These are phyloP conservation scores for Lasioglossum vierecki DNA, from an alignment of 2,888 invertebrate genomes.

Conservation along the genomic window DNA sequence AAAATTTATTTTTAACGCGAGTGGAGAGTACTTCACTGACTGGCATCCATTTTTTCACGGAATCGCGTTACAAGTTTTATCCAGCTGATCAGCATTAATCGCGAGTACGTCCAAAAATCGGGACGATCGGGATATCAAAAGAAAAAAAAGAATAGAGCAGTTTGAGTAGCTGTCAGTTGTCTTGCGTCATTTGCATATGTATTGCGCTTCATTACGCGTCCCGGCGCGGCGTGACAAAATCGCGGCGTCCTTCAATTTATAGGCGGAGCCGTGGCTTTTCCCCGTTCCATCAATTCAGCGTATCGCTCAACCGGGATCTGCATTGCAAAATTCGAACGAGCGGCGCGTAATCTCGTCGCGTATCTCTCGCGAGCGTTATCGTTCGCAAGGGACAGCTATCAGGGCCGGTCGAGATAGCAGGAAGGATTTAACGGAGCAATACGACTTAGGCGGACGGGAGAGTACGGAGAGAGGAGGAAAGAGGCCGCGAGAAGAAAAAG, in stretches of 20 bases:
- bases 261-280: slow-evolving; percentile 38
- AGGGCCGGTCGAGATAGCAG: slow-evolving; percentile 61
- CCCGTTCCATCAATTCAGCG: slow-evolving; percentile 55
- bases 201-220: slow-evolving; percentile 48
- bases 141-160: neutral
- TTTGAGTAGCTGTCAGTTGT: slow-evolving; percentile 20
- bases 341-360: slow-evolving; percentile 59
- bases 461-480: neutral
- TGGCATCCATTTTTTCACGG: too few relatives aligned
- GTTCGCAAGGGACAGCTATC: slow-evolving; percentile 57
- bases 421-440: slow-evolving; percentile 65
- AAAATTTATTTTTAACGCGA: too few relatives aligned
- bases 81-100: too few relatives aligned
- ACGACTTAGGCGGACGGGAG: slow-evolving; percentile 29
- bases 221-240: slow-evolving; percentile 45
- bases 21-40: too few relatives aligned
- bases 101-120: neutral
- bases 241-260: slow-evolving; percentile 53
- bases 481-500: neutral
- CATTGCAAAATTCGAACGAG: slow-evolving; percentile 71
- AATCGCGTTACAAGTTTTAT: too few relatives aligned
- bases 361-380: slow-evolving; percentile 66
- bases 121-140: neutral
- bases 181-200: slow-evolving; percentile 44
- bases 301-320: slow-evolving; percentile 66